Evolutionary conservation across 2,797 vertebrate genomes (phyloP), one percentile per base, ranked within the genome.

Genomic region (Hafferia zeledoni): DNA sequence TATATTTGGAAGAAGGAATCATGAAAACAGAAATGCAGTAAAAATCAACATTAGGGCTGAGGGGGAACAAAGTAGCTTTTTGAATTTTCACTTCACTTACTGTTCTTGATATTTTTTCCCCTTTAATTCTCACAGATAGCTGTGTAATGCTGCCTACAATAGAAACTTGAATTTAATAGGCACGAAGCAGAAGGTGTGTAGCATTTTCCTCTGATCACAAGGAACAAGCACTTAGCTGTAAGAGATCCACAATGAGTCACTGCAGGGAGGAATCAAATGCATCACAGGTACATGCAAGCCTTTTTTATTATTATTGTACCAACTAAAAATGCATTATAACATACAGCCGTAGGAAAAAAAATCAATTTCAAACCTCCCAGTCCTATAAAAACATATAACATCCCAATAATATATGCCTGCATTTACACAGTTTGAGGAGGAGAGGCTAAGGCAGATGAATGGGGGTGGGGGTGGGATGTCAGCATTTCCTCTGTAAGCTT

Each of bases 171-270:
- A 97, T 96, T 96, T 97, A 97, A 97, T 59, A 96, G 96, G 95
- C 92, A 97, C 47, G 89, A 96, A 96, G 96, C 96, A 95, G 94
- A 97, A 97, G 96, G 97, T 97, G 93, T 97, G 92, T 83, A 97
- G 95, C 95, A 89, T 96, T 97, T 97, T 97, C 87, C 88, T 93
- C 94, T 96, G 94, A 97, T 97, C 97, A 95, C 95, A 97, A 96
- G 94, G 91, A 97, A 97, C 83, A 95, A 96, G 97, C 95, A 97
- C 95, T 97, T 97, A 97, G 96, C 97, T 96, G 95, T 95, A 93
- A 96, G 88, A 96, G 96, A 96, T 95, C 94, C 96, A 97, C 97
- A 97, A 95, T 97, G 94, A 97, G 91, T 96, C 96, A 96, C 97
- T 94, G 96, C 96, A 95, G 96, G 94, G 96, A 97, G 91, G 95